Percentiles rank a stretch among this genome's conserved stretches.
These are phyloP conservation scores for Capitella teleta DNA, from an alignment of 1,140 invertebrate species.

Conservation along the genomic window DNA sequence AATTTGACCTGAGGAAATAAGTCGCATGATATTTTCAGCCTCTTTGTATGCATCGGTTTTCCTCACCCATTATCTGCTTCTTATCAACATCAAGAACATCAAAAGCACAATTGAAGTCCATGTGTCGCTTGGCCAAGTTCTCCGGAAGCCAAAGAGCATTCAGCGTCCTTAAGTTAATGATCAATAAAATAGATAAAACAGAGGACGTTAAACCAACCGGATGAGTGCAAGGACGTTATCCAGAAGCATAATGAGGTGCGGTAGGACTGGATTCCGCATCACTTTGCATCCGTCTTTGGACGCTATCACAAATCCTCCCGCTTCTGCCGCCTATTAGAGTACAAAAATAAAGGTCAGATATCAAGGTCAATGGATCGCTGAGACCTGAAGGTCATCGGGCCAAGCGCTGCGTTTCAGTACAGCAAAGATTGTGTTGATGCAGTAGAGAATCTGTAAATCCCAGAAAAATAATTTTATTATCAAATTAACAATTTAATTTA, in stretches of 20 bases:
- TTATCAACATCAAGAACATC: constrained; percentile 60
- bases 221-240: constrained; percentile 61
- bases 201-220: constrained; percentile 23
- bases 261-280: constrained; percentile 71
- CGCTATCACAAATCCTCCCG: constrained; percentile 66
- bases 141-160: constrained; percentile 67
- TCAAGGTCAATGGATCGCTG: neutral
- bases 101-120: constrained; percentile 57
- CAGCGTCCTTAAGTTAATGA: constrained; percentile 48
- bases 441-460: constrained; percentile 51
- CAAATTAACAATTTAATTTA: neutral
- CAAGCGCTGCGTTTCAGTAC: constrained; percentile 74
- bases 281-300: constrained; percentile 64
- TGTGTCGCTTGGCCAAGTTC: constrained; percentile 48
- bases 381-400: constrained; percentile 58
- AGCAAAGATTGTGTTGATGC: constrained; percentile 63
- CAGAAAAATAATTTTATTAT: neutral
- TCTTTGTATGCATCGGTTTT: too few relatives aligned
- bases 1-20: too few relatives aligned
- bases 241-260: constrained; percentile 65
- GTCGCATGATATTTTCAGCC: too few relatives aligned
- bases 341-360: neutral
- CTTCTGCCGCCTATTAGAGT: constrained; percentile 24
- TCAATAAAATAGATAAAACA: neutral
- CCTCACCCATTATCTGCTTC: constrained; percentile 29